Evolutionary conservation across 1,140 invertebrate genomes (phyloP).

Genomic region (Euborellia annulipes): DNA sequence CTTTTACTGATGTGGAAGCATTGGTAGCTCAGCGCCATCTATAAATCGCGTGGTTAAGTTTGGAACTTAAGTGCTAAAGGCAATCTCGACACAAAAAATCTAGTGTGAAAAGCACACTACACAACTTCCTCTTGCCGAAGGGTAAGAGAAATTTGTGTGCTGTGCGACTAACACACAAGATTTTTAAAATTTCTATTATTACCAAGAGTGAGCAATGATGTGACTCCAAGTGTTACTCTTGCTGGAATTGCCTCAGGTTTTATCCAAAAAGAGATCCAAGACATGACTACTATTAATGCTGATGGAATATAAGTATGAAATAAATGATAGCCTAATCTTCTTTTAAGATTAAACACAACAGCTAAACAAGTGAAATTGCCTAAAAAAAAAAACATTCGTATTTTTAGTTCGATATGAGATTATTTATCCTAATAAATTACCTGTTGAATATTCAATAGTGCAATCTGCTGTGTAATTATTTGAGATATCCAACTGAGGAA

Average conservation of each 20-base stretch:
- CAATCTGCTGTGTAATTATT: conserved; percentile 78
- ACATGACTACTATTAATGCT: conserved; percentile 80
- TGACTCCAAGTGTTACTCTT: conserved; percentile 63
- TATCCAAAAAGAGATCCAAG: conserved; percentile 88
- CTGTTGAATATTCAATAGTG: conserved; percentile 75
- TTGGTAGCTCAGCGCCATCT: too few species aligned
- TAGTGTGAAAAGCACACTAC: too few species aligned
- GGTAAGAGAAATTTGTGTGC: too few species aligned
- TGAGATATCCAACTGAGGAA: conserved; percentile 72
- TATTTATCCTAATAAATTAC: conserved; percentile 26
- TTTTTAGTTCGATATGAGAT: background rate
- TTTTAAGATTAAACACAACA: conserved; percentile 64
- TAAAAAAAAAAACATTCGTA: conserved; percentile 18
- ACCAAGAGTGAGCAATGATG: conserved; percentile 67
- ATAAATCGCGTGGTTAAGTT: too few species aligned
- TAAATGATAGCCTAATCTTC: conserved; percentile 72
- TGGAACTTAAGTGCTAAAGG: too few species aligned
- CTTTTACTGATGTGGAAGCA: too few species aligned
- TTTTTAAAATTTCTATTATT: too few species aligned
- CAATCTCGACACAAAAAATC: too few species aligned
- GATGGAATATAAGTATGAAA: conserved; percentile 86
- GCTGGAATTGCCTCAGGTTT: conserved; percentile 79
- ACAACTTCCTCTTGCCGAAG: too few species aligned
- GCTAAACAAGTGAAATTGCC: conserved; percentile 78
- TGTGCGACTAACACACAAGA: too few species aligned